These are phyloP conservation scores for Chrysogorgia sp. DNA, from an alignment of 92 coral and sea anemone species.

Conservation along the genomic window DNA sequence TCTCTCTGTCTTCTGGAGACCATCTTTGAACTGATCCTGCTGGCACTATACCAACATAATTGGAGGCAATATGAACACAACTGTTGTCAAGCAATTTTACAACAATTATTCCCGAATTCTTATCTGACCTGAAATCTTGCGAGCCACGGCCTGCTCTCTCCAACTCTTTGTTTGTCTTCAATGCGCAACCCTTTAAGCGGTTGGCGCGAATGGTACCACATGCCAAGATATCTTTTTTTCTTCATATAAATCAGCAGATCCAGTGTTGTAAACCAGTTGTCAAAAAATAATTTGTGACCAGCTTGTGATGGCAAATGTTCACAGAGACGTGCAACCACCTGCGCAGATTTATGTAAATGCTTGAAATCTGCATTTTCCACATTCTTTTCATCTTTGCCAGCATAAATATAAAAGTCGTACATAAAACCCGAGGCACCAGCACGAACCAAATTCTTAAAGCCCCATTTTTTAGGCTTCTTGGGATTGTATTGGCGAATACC, in stretches of 20 bases:
- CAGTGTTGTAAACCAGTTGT: conserved; percentile 44
- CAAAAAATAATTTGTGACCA: conserved; percentile 52
- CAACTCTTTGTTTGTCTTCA: conserved; percentile 43
- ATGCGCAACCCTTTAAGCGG: conserved; percentile 14
- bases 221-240: conserved; percentile 30
- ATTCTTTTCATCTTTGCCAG: conserved; percentile 13
- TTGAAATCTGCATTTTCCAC: background rate
- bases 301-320: conserved; percentile 31
- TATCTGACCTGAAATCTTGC: conserved; percentile 34
- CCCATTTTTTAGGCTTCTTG: conserved; percentile 44
- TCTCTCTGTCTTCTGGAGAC: conserved; percentile 9
- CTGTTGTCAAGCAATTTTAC: conserved; percentile 47
- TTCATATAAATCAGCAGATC: conserved; percentile 42
- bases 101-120: conserved; percentile 30
- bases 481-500: conserved; percentile 40
- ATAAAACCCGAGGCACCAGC: conserved; percentile 32
- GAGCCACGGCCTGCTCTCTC: conserved; percentile 48
- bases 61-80: conserved; percentile 43
- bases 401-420: conserved; percentile 29
- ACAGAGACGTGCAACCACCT: conserved; percentile 34
- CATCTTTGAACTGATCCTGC: conserved; percentile 7
- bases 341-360: conserved; percentile 20
- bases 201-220: conserved; percentile 22
- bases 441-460: conserved; percentile 22
- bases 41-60: conserved; percentile 48